Percentiles rank a stretch among this genome's conserved stretches.
Conservation (phyloP, 2,888 invertebrate species). For the Mimachlamys varia region DNA sequence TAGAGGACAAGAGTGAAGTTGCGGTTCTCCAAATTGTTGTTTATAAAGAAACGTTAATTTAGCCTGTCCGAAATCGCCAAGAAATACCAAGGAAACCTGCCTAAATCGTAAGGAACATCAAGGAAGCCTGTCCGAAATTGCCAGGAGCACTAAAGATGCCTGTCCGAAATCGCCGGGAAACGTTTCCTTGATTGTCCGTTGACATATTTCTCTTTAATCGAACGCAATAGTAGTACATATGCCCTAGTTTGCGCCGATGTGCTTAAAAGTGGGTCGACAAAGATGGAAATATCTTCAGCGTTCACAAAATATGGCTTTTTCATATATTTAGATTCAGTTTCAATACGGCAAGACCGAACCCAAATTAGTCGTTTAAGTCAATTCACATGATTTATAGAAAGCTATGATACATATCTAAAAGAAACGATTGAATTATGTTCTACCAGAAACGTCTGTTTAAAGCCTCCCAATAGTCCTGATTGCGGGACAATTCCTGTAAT, state of each 20-base stretch:
- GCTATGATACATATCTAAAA: too few species aligned
- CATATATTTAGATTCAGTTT: neutral
- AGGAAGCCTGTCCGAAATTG: neutral
- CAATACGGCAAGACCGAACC: neutral
- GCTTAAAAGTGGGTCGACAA: neutral
- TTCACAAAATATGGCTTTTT: neutral
- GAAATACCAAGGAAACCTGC: too few species aligned
- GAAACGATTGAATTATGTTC: too few species aligned
- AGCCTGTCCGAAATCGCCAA: neutral
- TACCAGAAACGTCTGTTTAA: too few species aligned
- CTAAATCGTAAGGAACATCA: neutral
- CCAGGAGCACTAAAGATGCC: neutral
- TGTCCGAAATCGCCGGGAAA: neutral
- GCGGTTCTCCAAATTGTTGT: neutral
- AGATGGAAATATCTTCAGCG: neutral
- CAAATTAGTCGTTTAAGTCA: neutral
- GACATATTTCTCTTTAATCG: neutral
- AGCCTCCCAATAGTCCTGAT: too few species aligned
- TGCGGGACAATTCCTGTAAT: too few species aligned
- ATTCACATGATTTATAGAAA: neutral
- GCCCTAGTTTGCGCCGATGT: neutral
- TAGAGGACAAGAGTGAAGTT: neutral
- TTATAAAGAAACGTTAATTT: neutral
- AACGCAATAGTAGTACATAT: neutral
- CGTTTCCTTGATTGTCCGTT: neutral